Percentiles rank a stretch among this genome's conserved stretches.
Conservation (phyloP, 2,888 invertebrate genomes). For the Parelbella ahira region DNA sequence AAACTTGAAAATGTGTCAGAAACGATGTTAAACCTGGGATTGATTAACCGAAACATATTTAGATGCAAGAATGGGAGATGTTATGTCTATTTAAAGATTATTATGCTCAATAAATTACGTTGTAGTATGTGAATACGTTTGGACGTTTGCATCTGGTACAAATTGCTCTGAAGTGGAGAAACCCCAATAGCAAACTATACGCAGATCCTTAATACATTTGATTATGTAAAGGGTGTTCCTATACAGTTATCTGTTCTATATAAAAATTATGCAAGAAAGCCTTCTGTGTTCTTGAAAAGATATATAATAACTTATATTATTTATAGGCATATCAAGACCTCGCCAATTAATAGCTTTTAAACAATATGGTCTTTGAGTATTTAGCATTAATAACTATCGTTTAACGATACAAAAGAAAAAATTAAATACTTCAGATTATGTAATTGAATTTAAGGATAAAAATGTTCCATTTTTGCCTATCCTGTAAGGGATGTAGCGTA, state of each 20-base stretch:
- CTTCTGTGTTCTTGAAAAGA: too few relatives aligned
- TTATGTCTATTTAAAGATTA: constrained; percentile 25
- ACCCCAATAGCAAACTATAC: constrained; percentile 1
- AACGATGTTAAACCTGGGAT: constrained; percentile 3
- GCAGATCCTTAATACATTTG: constrained; percentile 13
- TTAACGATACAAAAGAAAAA: too few relatives aligned
- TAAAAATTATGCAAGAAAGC: background rate
- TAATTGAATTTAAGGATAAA: too few relatives aligned
- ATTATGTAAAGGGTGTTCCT: constrained; percentile 1
- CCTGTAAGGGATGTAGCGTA: too few relatives aligned
- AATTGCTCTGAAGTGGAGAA: constrained; percentile 22
- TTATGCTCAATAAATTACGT: constrained; percentile 21
- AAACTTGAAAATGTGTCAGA: constrained; percentile 3
- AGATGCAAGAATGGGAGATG: constrained; percentile 18
- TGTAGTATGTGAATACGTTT: constrained; percentile 17
- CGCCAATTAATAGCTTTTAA: too few relatives aligned
- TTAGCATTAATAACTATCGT: too few relatives aligned
- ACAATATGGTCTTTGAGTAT: too few relatives aligned
- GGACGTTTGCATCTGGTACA: constrained; percentile 18
- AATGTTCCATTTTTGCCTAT: too few relatives aligned
- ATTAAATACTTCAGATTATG: too few relatives aligned
- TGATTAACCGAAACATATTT: constrained; percentile 16
- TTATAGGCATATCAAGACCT: too few relatives aligned
- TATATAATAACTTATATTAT: too few relatives aligned
- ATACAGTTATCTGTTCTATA: background rate